Base-by-base conservation (phyloP, 2,797 vertebrate species). In the Epinephelus coioides region DNA sequence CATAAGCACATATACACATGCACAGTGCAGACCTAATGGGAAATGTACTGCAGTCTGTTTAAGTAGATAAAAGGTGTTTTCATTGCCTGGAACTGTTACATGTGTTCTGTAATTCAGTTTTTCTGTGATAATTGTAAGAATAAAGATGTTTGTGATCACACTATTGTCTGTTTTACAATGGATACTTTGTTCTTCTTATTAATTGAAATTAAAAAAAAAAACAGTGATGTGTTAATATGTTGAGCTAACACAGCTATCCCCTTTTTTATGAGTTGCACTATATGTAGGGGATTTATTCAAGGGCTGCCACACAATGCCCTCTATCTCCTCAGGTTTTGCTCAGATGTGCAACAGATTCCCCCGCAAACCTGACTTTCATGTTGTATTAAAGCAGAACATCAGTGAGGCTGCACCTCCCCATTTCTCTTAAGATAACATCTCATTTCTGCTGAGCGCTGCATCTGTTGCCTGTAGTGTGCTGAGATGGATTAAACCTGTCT, bases 361-460 rank as follows among this genome's bases (percentile, higher is more conserved):
- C 88, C 61, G 66, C 69, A 82, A 87, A 86, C 85, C 60, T 70
- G 64, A 85, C 86, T 89, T 92, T 89, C 80, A 90, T 92, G 86
- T 89, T 79, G 82, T 84, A 79, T 91, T 93, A 91, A 89, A 91
- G 86, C 85, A 86, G 80, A 89, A 90, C 91, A 91, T 90, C 87
- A 82, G 55, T 80, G 72, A 49, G 27, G 57, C 79, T 84, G 71
- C 62, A 78, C 79, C 67, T 73, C 54, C 82, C 78, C 50, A 27
- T 80, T 82, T 88, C 69, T 87, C 85, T 61, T 83, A 38, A 17
- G 88, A 94, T 91, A 89, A 82, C 82, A 84, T 90, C 90, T 85
- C 13, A 21, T 75, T 79, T 84, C 80, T 87, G 78, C 82, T 80
- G 83, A 69, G 81, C 6, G 25, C 79, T 51, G 76, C 74, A 71